A percentile compares a stretch with the other conserved stretches of the same genome.
Conservation (phyloP, 1,140 invertebrate genomes). For the Ceratosolen solmsi region DNA sequence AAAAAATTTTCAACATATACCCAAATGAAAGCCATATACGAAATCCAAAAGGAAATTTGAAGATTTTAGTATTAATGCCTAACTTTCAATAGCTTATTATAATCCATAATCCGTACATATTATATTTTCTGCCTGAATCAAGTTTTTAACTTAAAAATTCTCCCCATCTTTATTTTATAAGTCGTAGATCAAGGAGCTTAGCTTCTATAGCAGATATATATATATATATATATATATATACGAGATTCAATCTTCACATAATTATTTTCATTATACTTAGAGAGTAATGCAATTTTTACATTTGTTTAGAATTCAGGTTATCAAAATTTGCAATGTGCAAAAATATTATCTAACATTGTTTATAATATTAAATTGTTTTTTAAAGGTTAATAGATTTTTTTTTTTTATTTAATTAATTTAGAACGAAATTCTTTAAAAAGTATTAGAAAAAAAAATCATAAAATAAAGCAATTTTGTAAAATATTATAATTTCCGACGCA, state of each 20-base stretch:
- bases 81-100: neutral
- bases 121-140: conserved; percentile 3
- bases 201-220: neutral
- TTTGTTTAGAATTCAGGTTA: no score
- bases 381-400: no score
- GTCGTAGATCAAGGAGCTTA: conserved; percentile 14
- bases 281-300: neutral
- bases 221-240: no score
- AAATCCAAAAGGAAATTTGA: neutral
- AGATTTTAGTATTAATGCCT: neutral
- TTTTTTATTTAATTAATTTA: no score
- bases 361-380: no score
- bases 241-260: conserved; percentile 1
- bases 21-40: neutral
- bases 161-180: conserved; percentile 3
- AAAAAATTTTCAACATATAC: neutral
- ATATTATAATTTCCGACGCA: no score
- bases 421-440: no score
- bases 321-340: no score
- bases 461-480: no score
- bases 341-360: no score
- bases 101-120: conserved; percentile 8
- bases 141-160: neutral
- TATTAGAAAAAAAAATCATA: no score
- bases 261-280: neutral